These are phyloP conservation scores for Macrosteles quadrilineatus DNA, from an alignment of 1,140 invertebrate genomes.

Conservation along the genomic window DNA sequence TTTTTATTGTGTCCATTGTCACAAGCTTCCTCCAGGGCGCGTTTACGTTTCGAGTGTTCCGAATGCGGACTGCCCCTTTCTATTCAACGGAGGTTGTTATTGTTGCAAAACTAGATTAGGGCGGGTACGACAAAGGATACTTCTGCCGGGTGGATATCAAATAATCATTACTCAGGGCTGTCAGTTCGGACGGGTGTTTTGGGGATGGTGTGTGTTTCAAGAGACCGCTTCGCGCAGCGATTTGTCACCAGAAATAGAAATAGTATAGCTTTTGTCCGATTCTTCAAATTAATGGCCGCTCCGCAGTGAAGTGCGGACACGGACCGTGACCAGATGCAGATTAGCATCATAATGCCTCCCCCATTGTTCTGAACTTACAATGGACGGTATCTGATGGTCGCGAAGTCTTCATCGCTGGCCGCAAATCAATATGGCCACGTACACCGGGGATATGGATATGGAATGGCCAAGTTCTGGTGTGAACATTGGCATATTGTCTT, in stretches of 20 bases:
- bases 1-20: neutral
- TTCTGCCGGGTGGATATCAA: constrained; percentile 7
- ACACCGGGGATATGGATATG: too few species aligned
- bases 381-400: constrained; percentile 17
- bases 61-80: neutral
- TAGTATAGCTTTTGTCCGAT: constrained; percentile 10
- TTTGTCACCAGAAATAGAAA: constrained; percentile 13
- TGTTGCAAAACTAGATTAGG: constrained; percentile 23
- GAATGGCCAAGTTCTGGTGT: too few species aligned
- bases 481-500: too few species aligned
- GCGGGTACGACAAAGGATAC: neutral
- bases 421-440: constrained; percentile 16
- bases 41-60: neutral
- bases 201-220: constrained; percentile 7
- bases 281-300: constrained; percentile 17
- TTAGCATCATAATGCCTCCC: constrained; percentile 13
- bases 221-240: neutral
- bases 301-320: constrained; percentile 6
- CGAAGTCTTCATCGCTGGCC: constrained; percentile 15
- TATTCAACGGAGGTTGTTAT: neutral
- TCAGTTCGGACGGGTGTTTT: neutral
- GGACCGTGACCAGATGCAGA: constrained; percentile 18
- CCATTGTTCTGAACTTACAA: constrained; percentile 22
- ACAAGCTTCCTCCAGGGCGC: neutral
- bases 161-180: constrained; percentile 12